These are phyloP conservation scores for Dryomyza anilis DNA, from an alignment of 2,888 invertebrate species.

Conservation along the genomic window DNA sequence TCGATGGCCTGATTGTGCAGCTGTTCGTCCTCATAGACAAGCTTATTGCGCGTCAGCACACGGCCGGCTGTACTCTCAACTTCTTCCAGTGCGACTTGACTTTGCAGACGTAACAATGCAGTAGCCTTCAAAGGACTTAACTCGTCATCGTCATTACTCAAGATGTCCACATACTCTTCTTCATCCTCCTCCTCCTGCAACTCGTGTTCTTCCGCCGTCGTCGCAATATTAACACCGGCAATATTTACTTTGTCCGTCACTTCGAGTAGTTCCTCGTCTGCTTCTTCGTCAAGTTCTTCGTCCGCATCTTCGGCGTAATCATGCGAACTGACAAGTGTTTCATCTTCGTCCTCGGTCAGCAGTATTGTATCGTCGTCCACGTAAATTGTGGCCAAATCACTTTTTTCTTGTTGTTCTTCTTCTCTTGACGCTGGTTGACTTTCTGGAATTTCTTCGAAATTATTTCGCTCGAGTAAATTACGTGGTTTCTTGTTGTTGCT, in stretches of 20 bases:
- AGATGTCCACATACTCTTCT: conserved; percentile 58
- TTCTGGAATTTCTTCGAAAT: conserved; percentile 50
- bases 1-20: conserved; percentile 58
- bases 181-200: conserved; percentile 44
- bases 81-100: conserved; percentile 30
- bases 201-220: conserved; percentile 12
- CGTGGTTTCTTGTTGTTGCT: conserved; percentile 28
- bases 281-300: conserved; percentile 1
- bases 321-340: conserved; percentile 56
- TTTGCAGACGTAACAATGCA: conserved; percentile 39
- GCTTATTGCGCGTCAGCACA: conserved; percentile 54
- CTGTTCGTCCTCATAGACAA: conserved; percentile 57
- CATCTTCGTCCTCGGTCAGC: conserved; percentile 56
- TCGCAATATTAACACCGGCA: neutral
- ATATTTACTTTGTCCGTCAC: conserved; percentile 24
- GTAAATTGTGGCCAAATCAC: conserved; percentile 38
- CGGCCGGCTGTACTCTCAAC: conserved; percentile 37
- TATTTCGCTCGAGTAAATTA: conserved; percentile 35
- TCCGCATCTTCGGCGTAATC: conserved; percentile 49
- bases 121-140: conserved; percentile 34
- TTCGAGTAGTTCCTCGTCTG: conserved; percentile 12
- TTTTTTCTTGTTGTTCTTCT: conserved; percentile 23
- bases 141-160: conserved; percentile 55
- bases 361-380: conserved; percentile 58
- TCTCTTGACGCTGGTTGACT: conserved; percentile 45